Conservation (phyloP, 2,888 invertebrate genomes). For the Chalcosyrphus nemorum region DNA sequence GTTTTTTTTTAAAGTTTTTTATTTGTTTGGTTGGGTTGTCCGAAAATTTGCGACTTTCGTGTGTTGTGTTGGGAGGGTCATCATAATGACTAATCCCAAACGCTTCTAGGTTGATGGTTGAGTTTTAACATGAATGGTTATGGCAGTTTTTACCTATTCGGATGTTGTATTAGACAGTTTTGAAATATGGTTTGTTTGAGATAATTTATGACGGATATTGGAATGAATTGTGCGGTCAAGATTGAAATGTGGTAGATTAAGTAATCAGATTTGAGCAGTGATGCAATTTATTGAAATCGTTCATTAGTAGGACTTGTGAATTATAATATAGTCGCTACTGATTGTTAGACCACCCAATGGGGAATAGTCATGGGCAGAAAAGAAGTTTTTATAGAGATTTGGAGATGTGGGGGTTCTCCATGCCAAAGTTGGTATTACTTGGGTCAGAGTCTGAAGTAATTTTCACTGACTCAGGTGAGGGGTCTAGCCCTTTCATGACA, state of each 20-base stretch:
- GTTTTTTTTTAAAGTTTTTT: too few relatives aligned
- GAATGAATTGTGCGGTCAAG: slow-evolving; percentile 56
- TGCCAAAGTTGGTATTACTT: too few relatives aligned
- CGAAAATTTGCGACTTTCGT: slow-evolving; percentile 51
- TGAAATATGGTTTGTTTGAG: slow-evolving; percentile 60
- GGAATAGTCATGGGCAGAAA: too few relatives aligned
- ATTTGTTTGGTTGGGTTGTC: slow-evolving; percentile 33
- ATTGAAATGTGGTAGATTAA: slow-evolving; percentile 37
- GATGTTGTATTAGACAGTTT: slow-evolving; percentile 48
- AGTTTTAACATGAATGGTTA: slow-evolving; percentile 57
- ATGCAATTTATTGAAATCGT: too few relatives aligned
- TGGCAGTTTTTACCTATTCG: slow-evolving; percentile 40
- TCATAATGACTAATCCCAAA: slow-evolving; percentile 70
- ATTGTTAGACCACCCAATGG: too few relatives aligned
- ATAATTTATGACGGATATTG: slow-evolving; percentile 58
- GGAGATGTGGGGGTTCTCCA: too few relatives aligned
- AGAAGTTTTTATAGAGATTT: too few relatives aligned
- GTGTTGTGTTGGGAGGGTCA: slow-evolving; percentile 59
- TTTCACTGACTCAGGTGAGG: too few relatives aligned
- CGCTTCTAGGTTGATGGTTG: slow-evolving; percentile 65
- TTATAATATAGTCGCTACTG: too few relatives aligned
- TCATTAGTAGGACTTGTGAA: too few relatives aligned
- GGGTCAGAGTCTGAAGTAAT: too few relatives aligned
- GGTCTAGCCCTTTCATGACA: too few relatives aligned
- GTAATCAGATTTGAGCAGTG: slow-evolving; percentile 1